phyloP scores from a whole-genome alignment of 1,140 invertebrate species.

The Aphis craccivora region DNA sequence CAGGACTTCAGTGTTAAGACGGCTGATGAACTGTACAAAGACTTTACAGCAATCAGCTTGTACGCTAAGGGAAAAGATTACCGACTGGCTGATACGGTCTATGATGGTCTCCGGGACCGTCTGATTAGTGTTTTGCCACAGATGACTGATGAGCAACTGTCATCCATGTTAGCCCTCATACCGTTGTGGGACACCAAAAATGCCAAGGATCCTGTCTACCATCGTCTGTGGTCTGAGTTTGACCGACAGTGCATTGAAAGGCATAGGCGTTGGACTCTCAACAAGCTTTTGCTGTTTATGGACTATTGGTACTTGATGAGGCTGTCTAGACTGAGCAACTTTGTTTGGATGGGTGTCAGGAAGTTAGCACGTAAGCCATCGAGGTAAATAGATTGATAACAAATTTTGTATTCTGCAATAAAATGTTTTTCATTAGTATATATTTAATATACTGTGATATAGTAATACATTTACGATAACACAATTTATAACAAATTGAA shows the following conservation, averaged over 20 bases:
- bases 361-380: conserved; percentile 15
- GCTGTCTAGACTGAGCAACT: background rate
- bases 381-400: background rate
- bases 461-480: background rate
- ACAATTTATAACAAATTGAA: background rate
- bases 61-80: background rate
- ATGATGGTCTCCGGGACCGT: background rate
- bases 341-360: conserved; percentile 19
- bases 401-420: background rate
- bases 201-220: background rate
- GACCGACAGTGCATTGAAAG: conserved; percentile 14
- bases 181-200: background rate
- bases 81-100: background rate
- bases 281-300: conserved; percentile 35
- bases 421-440: background rate
- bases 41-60: background rate
- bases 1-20: background rate
- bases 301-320: conserved; percentile 35
- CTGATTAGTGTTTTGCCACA: background rate
- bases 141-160: background rate
- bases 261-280: background rate
- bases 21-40: background rate
- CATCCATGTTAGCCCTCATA: background rate
- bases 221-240: background rate
- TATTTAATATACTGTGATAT: background rate